Evolutionary conservation across 2,113 vertebrate species (phyloP).

Genomic region (Ranitomeya variabilis): DNA sequence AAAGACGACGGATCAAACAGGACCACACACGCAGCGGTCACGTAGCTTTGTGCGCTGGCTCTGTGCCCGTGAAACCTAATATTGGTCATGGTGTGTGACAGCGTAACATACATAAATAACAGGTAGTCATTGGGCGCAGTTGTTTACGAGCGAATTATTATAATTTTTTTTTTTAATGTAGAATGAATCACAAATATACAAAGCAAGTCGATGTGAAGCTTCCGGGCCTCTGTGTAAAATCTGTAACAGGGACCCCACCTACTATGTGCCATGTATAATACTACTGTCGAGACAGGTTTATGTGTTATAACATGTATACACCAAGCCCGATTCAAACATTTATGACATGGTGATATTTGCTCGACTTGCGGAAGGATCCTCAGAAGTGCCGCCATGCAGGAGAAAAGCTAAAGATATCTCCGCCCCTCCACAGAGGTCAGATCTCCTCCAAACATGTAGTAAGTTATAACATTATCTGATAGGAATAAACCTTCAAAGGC

Average conservation of each 20-base stretch:
- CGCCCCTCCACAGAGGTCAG: not conserved
- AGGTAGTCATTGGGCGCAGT: not conserved
- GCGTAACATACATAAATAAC: not conserved
- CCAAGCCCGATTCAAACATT: too few relatives aligned
- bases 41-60: slow-evolving; percentile 6
- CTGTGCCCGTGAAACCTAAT: slow-evolving; percentile 8
- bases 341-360: too few relatives aligned
- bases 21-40: slow-evolving; percentile 6
- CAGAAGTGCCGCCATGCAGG: not conserved
- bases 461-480: too few relatives aligned
- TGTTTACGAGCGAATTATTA: not conserved
- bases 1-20: not conserved
- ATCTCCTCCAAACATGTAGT: not conserved
- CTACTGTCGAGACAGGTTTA: too few relatives aligned
- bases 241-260: not conserved
- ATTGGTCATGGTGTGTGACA: not conserved
- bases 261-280: not conserved
- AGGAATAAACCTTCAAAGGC: too few relatives aligned
- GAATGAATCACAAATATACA: not conserved
- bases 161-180: not conserved
- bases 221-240: not conserved
- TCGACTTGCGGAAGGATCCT: too few relatives aligned
- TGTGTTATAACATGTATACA: not conserved
- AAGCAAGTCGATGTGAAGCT: not conserved
- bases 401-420: not conserved